Evolutionary conservation across 2,888 invertebrate genomes (phyloP).

Genomic region (Thymelicus lineola): DNA sequence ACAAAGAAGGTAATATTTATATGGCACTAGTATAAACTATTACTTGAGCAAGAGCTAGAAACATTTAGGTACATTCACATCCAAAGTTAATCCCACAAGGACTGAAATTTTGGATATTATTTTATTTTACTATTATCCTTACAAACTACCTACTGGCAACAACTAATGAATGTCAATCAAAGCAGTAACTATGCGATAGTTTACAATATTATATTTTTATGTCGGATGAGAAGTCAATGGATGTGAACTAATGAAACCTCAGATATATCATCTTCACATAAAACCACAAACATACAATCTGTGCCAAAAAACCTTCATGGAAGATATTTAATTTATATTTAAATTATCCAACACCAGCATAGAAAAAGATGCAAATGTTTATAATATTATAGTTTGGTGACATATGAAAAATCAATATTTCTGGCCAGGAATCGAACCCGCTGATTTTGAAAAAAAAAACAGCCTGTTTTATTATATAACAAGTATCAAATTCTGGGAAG

Average conservation of each 20-base stretch:
- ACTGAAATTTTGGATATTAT: conserved; percentile 13
- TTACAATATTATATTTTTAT: neutral
- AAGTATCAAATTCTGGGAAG: too few species aligned
- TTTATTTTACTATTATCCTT: neutral
- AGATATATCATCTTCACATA: neutral
- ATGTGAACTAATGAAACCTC: neutral
- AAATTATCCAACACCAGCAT: too few species aligned
- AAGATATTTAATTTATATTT: too few species aligned
- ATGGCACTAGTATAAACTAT: conserved; percentile 65
- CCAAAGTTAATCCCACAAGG: conserved; percentile 6
- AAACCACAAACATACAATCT: too few species aligned
- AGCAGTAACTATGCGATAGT: neutral
- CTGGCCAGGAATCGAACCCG: too few species aligned
- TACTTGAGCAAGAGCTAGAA: conserved; percentile 46
- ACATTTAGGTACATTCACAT: conserved; percentile 4
- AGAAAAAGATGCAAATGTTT: neutral
- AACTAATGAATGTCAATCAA: conserved; percentile 19
- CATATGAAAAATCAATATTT: too few species aligned
- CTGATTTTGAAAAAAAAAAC: too few species aligned
- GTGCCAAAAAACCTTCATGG: too few species aligned
- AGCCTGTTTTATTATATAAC: too few species aligned
- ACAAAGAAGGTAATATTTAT: conserved; percentile 52
- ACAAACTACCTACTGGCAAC: conserved; percentile 31
- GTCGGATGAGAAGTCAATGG: neutral
- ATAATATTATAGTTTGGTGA: neutral